Evolutionary conservation across 2,888 invertebrate species (phyloP).

Genomic region (Amblyjoppa proteus): DNA sequence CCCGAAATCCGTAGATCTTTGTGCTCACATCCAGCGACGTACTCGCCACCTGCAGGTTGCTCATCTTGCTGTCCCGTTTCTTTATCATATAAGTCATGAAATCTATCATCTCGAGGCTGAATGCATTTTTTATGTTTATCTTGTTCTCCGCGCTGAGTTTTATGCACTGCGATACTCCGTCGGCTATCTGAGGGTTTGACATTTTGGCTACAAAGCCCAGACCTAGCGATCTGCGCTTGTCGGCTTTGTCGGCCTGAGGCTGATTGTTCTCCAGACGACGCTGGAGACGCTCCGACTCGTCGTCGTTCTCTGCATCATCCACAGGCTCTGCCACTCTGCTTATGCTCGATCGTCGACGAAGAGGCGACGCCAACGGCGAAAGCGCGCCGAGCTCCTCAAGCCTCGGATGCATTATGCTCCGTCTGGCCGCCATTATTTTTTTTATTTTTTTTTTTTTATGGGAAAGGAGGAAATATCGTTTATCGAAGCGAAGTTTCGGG

Average conservation of each 20-base stretch:
- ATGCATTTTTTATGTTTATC: slow-evolving; percentile 95
- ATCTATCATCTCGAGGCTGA: slow-evolving; percentile 94
- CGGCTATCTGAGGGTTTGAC: slow-evolving; percentile 74
- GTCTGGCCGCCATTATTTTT: slow-evolving; percentile 44
- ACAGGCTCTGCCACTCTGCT: neutral
- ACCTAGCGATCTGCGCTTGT: slow-evolving; percentile 75
- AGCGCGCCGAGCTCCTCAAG: slow-evolving; percentile 43
- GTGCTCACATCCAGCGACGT: slow-evolving; percentile 95
- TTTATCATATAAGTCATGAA: slow-evolving; percentile 92
- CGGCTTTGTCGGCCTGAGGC: neutral
- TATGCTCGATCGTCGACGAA: slow-evolving; percentile 67
- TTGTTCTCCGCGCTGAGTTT: slow-evolving; percentile 86
- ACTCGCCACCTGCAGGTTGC: slow-evolving; percentile 92
- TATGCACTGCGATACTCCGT: slow-evolving; percentile 79
- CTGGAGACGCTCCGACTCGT: slow-evolving; percentile 77
- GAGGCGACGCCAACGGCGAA: slow-evolving; percentile 58
- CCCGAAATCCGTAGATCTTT: slow-evolving; percentile 94
- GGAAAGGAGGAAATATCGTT: slow-evolving; percentile 10
- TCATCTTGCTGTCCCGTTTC: slow-evolving; percentile 88
- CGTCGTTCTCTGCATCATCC: slow-evolving; percentile 76
- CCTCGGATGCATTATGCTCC: slow-evolving; percentile 44
- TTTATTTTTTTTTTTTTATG: neutral
- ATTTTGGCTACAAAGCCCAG: slow-evolving; percentile 73
- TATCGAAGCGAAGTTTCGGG: slow-evolving; percentile 56
- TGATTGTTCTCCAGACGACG: slow-evolving; percentile 68